Conservation (phyloP, 2,888 invertebrate genomes). For the Nephrotoma appendiculata region DNA sequence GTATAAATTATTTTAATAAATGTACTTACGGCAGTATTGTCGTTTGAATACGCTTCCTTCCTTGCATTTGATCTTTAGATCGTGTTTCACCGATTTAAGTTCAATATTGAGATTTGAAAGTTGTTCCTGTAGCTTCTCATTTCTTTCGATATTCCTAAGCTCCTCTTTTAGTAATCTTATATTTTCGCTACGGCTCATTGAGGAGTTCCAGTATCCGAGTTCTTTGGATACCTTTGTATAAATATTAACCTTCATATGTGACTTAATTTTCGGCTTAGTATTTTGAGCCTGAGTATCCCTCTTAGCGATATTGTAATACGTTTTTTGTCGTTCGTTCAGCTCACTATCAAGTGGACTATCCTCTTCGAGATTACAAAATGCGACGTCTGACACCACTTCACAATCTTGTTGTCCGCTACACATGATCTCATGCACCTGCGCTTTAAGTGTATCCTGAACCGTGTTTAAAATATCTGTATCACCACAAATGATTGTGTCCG, state of each 20-base stretch:
- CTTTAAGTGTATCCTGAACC: slow-evolving; percentile 10
- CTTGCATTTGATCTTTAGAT: slow-evolving; percentile 30
- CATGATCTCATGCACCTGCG: slow-evolving; percentile 11
- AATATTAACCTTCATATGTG: slow-evolving; percentile 13
- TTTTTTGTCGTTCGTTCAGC: slow-evolving; percentile 8
- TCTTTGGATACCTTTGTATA: slow-evolving; percentile 17
- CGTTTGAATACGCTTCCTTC: slow-evolving; percentile 38
- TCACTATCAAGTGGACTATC: slow-evolving; percentile 8
- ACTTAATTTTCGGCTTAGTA: neutral
- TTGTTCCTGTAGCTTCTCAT: slow-evolving; percentile 14
- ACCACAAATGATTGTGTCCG: slow-evolving; percentile 30
- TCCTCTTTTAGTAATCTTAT: slow-evolving; percentile 11
- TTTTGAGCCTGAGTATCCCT: slow-evolving; percentile 6
- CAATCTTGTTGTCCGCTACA: slow-evolving; percentile 16
- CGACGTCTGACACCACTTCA: slow-evolving; percentile 16
- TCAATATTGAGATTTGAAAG: slow-evolving; percentile 16
- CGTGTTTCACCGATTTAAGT: slow-evolving; percentile 16
- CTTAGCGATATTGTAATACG: slow-evolving; percentile 14
- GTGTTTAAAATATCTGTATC: slow-evolving; percentile 16
- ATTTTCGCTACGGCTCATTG: slow-evolving; percentile 20
- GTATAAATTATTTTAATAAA: neutral
- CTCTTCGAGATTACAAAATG: slow-evolving; percentile 11
- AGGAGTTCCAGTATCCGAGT: slow-evolving; percentile 21
- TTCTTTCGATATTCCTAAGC: slow-evolving; percentile 13
- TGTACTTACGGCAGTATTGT: slow-evolving; percentile 38